Conservation (phyloP, 2,797 vertebrate genomes). For the Serranus cabrilla region DNA sequence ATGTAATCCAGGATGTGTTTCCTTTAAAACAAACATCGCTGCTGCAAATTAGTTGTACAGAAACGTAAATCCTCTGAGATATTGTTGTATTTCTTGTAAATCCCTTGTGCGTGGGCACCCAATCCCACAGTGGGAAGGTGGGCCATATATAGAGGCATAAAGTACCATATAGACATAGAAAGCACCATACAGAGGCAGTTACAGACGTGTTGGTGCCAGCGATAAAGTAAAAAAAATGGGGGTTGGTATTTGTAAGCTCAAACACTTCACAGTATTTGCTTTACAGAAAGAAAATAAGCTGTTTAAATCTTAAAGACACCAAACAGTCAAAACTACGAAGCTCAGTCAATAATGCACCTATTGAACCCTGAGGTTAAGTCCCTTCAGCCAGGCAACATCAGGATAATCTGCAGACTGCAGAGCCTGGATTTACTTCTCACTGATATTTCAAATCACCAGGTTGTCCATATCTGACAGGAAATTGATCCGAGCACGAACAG, state of each 20-base stretch:
- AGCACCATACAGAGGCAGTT: background rate
- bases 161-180: no score
- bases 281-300: constrained; percentile 2
- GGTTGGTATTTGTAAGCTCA: no score
- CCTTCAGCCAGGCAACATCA: constrained; percentile 29
- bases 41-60: background rate
- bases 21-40: background rate
- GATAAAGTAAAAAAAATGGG: background rate
- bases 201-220: background rate
- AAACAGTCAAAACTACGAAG: constrained; percentile 13
- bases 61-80: background rate
- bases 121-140: background rate
- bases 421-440: constrained; percentile 38
- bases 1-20: background rate
- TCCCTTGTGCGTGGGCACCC: background rate
- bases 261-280: no score
- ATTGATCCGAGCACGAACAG: constrained; percentile 44
- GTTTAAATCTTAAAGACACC: background rate
- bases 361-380: constrained; percentile 32
- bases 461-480: constrained; percentile 43
- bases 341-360: constrained; percentile 38
- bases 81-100: background rate
- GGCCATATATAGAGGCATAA: background rate
- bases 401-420: constrained; percentile 39
- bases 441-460: constrained; percentile 47